These are phyloP conservation scores for Catostomus latipinnis DNA, from an alignment of 2,797 vertebrate genomes.

Conservation along the genomic window DNA sequence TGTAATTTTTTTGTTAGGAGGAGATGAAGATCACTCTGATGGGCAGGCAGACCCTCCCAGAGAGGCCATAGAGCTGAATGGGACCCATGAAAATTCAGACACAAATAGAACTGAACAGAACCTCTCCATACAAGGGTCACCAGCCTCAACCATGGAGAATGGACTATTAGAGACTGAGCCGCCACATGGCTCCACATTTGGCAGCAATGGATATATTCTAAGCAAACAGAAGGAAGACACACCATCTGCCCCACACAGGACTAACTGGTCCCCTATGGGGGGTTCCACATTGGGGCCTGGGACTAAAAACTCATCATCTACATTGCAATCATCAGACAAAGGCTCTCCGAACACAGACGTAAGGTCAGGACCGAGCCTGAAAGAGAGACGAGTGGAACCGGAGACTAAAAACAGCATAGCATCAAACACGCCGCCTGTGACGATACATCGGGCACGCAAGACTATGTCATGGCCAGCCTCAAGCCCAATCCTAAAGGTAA, in stretches of 20 bases:
- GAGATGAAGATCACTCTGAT: slow-evolving; percentile 77
- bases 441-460: slow-evolving; percentile 94
- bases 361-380: slow-evolving; percentile 65
- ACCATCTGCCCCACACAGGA: slow-evolving; percentile 80
- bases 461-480: slow-evolving; percentile 92
- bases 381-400: slow-evolving; percentile 75
- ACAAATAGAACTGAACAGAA: slow-evolving; percentile 72
- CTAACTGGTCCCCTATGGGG: slow-evolving; percentile 81
- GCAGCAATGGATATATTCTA: slow-evolving; percentile 94
- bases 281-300: slow-evolving; percentile 80
- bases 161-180: slow-evolving; percentile 83
- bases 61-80: slow-evolving; percentile 84
- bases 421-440: slow-evolving; percentile 59
- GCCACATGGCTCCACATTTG: slow-evolving; percentile 86
- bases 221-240: slow-evolving; percentile 76
- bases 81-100: slow-evolving; percentile 80
- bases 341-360: slow-evolving; percentile 72
- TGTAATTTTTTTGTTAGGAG: slow-evolving; percentile 67
- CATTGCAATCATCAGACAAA: slow-evolving; percentile 75
- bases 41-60: slow-evolving; percentile 62
- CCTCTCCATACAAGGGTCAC: slow-evolving; percentile 68
- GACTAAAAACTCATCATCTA: slow-evolving; percentile 81
- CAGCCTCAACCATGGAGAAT: slow-evolving; percentile 85
- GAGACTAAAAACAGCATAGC: slow-evolving; percentile 80
- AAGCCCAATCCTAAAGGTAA: slow-evolving; percentile 85